Percentiles rank a stretch among this genome's conserved stretches.
Evolutionary conservation across 92 coral and sea anemone genomes (phyloP).

Genomic region (Zoanthus sociatus): DNA sequence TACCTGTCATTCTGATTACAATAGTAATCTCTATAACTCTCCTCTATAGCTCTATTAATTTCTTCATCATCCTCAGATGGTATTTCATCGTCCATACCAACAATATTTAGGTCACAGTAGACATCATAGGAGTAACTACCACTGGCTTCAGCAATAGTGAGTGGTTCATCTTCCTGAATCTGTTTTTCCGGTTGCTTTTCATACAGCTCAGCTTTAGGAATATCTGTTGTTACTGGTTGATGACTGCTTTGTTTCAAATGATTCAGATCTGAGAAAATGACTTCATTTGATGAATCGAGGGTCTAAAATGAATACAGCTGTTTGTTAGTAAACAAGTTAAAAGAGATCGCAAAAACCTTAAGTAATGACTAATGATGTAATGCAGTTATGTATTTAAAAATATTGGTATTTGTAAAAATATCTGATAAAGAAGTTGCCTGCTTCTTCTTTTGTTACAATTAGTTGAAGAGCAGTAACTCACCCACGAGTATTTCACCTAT

Average conservation of each 20-base stretch:
- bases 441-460: too few species aligned
- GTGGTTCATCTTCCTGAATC: constrained; percentile 9
- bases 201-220: background rate
- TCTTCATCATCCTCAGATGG: constrained; percentile 13
- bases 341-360: background rate
- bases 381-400: background rate
- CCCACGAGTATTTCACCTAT: too few species aligned
- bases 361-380: constrained; percentile 7
- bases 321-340: constrained; percentile 5
- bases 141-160: constrained; percentile 10
- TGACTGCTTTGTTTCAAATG: background rate
- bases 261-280: constrained; percentile 3
- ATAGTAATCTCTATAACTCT: background rate
- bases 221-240: constrained; percentile 7
- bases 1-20: too few species aligned
- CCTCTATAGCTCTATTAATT: background rate
- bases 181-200: background rate
- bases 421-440: too few species aligned
- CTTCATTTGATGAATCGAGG: constrained; percentile 28
- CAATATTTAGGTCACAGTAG: constrained; percentile 10
- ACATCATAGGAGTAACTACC: background rate
- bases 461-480: too few species aligned
- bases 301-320: constrained; percentile 9
- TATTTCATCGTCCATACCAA: background rate
- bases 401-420: too few species aligned